Evolutionary conservation across 1,140 invertebrate genomes (phyloP).

Genomic region (Drosophila nannoptera): DNA sequence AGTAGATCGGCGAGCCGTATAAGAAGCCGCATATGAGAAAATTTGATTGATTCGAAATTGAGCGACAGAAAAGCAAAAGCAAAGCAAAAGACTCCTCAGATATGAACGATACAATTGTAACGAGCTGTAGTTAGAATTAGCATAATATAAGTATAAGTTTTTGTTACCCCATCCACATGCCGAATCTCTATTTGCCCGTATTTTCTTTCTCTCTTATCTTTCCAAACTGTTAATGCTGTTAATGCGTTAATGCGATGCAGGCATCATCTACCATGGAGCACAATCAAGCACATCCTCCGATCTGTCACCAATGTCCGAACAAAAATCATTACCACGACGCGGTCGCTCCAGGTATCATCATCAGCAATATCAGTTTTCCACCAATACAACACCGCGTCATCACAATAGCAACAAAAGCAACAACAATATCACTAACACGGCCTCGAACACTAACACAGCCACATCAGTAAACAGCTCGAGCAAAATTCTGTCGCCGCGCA

Average conservation of each 20-base stretch:
- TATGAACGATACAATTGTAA: not conserved
- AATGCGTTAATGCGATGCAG: slow-evolving; percentile 76
- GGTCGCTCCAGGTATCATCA: slow-evolving; percentile 84
- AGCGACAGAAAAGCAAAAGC: slow-evolving; percentile 25
- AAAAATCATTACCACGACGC: slow-evolving; percentile 86
- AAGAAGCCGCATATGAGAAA: not conserved
- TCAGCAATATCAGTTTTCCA: slow-evolving; percentile 79
- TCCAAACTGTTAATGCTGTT: slow-evolving; percentile 26
- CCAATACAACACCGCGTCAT: slow-evolving; percentile 79
- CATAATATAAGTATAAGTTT: slow-evolving; percentile 24
- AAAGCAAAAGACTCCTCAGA: not conserved
- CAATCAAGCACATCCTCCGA: slow-evolving; percentile 88
- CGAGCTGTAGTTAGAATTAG: slow-evolving; percentile 42
- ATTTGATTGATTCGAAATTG: no score
- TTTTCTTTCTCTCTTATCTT: slow-evolving; percentile 58
- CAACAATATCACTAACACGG: slow-evolving; percentile 65
- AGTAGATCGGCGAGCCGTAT: slow-evolving; percentile 49
- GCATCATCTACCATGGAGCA: slow-evolving; percentile 87
- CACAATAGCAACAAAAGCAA: slow-evolving; percentile 77
- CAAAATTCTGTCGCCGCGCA: slow-evolving; percentile 77
- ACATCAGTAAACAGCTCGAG: slow-evolving; percentile 62
- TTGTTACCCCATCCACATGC: slow-evolving; percentile 25
- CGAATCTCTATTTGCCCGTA: slow-evolving; percentile 64
- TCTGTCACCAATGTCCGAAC: slow-evolving; percentile 88
- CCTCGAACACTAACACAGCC: slow-evolving; percentile 57